Conservation (phyloP, 1,140 invertebrate genomes). For the Pemphigus obesinymphae region DNA sequence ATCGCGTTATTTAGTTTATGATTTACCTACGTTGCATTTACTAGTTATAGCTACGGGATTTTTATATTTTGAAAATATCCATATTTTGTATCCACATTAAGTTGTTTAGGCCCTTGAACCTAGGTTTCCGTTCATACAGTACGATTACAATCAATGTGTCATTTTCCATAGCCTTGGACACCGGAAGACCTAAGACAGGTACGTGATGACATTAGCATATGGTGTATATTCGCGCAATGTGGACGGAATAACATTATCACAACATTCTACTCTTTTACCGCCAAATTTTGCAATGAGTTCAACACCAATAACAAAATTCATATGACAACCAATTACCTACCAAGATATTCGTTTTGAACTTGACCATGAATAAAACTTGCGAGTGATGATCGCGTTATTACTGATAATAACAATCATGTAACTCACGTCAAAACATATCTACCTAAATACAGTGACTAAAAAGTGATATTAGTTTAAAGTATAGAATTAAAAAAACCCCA, state of each 20-base stretch:
- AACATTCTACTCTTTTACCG: background rate
- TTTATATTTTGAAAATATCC: too few relatives aligned
- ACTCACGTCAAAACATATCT: background rate
- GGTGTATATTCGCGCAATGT: background rate
- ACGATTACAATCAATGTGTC: background rate
- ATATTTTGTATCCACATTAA: background rate
- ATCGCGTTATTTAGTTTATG: too few relatives aligned
- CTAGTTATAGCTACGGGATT: too few relatives aligned
- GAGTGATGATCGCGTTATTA: background rate
- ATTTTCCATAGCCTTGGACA: background rate
- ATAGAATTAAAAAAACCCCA: background rate
- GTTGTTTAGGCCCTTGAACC: background rate
- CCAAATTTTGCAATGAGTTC: background rate
- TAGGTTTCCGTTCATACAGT: background rate
- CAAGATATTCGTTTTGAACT: conserved; percentile 1
- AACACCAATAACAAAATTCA: background rate
- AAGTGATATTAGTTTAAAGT: background rate
- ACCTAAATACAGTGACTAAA: background rate
- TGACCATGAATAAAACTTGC: background rate
- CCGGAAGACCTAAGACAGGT: background rate
- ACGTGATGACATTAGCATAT: conserved; percentile 22
- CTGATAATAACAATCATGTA: background rate
- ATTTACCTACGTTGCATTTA: too few relatives aligned
- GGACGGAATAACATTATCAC: background rate
- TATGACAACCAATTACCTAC: background rate